Evolutionary conservation across 2,113 vertebrate species (phyloP).

Genomic region (Nipponia nippon): DNA sequence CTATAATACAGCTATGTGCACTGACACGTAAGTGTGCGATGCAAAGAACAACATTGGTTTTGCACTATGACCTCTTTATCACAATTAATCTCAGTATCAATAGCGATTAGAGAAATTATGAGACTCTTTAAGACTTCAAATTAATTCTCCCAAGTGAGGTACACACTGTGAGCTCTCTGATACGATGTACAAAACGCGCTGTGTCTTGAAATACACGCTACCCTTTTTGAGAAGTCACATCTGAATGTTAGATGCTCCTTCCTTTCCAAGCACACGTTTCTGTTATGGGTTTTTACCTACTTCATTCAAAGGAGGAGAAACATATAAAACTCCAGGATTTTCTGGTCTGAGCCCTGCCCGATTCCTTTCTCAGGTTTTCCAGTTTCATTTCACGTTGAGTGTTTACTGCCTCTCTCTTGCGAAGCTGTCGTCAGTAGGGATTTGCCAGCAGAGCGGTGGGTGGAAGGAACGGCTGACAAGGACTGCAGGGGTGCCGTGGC

Average conservation of each 20-base stretch:
- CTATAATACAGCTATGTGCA: not conserved
- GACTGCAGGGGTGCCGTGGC: not conserved
- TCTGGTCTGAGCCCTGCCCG: not conserved
- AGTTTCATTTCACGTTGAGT: not conserved
- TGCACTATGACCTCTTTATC: not conserved
- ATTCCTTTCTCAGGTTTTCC: not conserved
- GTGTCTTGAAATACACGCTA: not conserved
- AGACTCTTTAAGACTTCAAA: not conserved
- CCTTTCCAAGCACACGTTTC: not conserved
- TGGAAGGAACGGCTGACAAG: not conserved
- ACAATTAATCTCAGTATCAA: not conserved
- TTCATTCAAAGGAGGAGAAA: not conserved
- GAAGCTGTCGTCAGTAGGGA: not conserved
- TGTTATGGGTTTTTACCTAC: not conserved
- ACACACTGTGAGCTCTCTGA: not conserved
- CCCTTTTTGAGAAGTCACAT: not conserved
- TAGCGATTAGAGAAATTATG: not conserved
- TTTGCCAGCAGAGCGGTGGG: not conserved
- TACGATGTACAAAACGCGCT: not conserved
- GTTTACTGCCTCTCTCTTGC: not conserved
- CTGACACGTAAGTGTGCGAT: not conserved
- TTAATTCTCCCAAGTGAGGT: not conserved
- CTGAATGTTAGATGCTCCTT: not conserved
- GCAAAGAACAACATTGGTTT: not conserved
- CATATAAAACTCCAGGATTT: not conserved